These are phyloP conservation scores for Luidia sarsii DNA, from an alignment of 53 echinoderm and acorn worm genomes.

Conservation along the genomic window DNA sequence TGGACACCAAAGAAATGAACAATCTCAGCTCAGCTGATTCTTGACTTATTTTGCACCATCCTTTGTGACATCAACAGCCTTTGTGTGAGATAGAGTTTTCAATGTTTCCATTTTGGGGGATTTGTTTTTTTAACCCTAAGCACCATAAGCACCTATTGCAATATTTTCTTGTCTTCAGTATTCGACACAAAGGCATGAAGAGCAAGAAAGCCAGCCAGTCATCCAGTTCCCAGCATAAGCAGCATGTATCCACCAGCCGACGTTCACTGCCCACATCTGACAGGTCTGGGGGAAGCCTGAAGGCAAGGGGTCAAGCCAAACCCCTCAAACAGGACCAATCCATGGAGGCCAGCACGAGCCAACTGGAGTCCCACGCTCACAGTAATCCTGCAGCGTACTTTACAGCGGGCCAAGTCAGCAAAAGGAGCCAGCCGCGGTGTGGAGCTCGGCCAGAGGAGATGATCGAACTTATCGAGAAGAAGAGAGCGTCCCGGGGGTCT, in stretches of 20 bases:
- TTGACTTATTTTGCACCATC: no score
- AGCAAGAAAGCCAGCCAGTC: conserved; percentile 68
- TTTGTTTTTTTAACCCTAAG: no score
- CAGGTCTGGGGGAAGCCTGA: conserved; percentile 9
- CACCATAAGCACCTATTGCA: no score
- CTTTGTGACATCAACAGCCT: no score
- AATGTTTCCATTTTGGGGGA: no score
- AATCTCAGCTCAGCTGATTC: no score
- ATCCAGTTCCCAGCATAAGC: conserved; percentile 27
- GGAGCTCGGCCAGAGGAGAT: conserved; percentile 15
- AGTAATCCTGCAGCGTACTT: conserved; percentile 7
- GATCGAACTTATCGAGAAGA: conserved; percentile 31
- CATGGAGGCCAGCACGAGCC: conserved; percentile 30
- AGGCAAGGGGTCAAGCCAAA: conserved; percentile 27
- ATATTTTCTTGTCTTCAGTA: no score
- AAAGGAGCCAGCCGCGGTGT: conserved; percentile 2
- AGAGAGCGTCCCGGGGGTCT: conserved; percentile 39
- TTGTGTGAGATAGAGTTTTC: no score
- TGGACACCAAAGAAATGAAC: no score
- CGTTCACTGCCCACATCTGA: neutral
- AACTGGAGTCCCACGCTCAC: neutral
- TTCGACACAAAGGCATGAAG: conserved; percentile 83
- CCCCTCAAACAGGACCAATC: conserved; percentile 23
- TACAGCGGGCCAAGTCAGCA: conserved; percentile 29
- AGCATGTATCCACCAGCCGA: conserved; percentile 19